These are phyloP conservation scores for Pheosia gnoma DNA, from an alignment of 2,888 invertebrate genomes.

Conservation along the genomic window DNA sequence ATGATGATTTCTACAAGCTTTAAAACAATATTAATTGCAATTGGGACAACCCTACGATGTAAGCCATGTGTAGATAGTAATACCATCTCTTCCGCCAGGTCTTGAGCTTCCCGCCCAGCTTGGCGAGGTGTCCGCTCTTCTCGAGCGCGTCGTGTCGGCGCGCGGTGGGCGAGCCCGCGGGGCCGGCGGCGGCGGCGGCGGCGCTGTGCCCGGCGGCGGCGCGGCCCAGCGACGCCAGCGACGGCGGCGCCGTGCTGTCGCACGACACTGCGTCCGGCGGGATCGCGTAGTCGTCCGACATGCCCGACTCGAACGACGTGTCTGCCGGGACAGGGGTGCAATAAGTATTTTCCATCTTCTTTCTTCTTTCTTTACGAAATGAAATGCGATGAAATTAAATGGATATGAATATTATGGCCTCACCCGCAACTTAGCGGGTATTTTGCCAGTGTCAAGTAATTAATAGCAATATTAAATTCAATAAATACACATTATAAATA, in stretches of 20 bases:
- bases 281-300: slow-evolving; percentile 98
- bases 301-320: slow-evolving; percentile 95
- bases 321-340: slow-evolving; percentile 75
- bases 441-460: no score
- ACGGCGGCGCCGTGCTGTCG: slow-evolving; percentile 91
- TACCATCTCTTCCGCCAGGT: slow-evolving; percentile 98
- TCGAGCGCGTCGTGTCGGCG: slow-evolving; percentile 90
- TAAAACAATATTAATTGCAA: no score
- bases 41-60: no score
- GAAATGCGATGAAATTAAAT: no score
- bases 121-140: slow-evolving; percentile 94
- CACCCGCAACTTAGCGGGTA: no score
- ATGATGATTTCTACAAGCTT: no score
- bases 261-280: slow-evolving; percentile 96
- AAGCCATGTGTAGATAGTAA: slow-evolving; percentile 12
- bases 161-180: slow-evolving; percentile 66
- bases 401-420: no score
- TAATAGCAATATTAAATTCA: no score
- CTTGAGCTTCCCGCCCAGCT: slow-evolving; percentile 96
- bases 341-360: no score
- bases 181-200: slow-evolving; percentile 55
- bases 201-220: slow-evolving; percentile 41
- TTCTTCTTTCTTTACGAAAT: no score
- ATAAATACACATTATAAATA: no score
- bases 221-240: slow-evolving; percentile 84